Conservation (phyloP, 1,140 invertebrate genomes). For the Philopotamus ludificatus region DNA sequence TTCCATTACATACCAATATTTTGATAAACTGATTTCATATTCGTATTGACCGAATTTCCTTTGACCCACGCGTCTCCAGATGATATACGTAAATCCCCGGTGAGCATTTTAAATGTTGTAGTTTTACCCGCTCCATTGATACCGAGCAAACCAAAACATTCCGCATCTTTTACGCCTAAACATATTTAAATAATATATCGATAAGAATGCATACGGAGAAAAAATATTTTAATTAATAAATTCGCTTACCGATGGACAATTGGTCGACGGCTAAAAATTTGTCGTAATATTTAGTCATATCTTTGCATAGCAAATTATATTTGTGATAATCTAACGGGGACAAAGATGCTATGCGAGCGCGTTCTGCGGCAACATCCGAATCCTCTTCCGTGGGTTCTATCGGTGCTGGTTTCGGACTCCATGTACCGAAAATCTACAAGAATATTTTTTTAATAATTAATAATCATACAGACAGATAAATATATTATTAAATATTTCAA, state of each 20-base stretch:
- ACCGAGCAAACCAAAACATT: conserved; percentile 90
- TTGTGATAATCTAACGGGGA: conserved; percentile 41
- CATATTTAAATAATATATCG: too few species aligned
- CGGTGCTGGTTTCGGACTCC: conserved; percentile 43
- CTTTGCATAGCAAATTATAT: conserved; percentile 52
- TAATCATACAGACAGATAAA: too few species aligned
- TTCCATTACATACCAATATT: conserved; percentile 54
- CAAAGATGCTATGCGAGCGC: conserved; percentile 45
- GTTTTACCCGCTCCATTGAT: conserved; percentile 83
- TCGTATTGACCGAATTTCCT: conserved; percentile 55
- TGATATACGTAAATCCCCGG: conserved; percentile 70
- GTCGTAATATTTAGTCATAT: conserved; percentile 69
- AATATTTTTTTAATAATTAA: too few species aligned
- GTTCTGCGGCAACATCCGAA: conserved; percentile 53
- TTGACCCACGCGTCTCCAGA: conserved; percentile 56
- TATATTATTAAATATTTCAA: too few species aligned
- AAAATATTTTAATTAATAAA: background rate
- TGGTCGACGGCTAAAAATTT: conserved; percentile 70
- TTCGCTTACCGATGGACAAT: conserved; percentile 61
- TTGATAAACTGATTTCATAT: conserved; percentile 60
- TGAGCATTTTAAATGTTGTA: conserved; percentile 86
- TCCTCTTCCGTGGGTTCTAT: conserved; percentile 48
- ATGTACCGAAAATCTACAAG: conserved; percentile 8
- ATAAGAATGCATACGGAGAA: too few species aligned
- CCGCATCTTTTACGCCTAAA: conserved; percentile 49